phyloP scores from a whole-genome alignment of 2,797 vertebrate species.

The Pseudopleuronectes americanus region DNA sequence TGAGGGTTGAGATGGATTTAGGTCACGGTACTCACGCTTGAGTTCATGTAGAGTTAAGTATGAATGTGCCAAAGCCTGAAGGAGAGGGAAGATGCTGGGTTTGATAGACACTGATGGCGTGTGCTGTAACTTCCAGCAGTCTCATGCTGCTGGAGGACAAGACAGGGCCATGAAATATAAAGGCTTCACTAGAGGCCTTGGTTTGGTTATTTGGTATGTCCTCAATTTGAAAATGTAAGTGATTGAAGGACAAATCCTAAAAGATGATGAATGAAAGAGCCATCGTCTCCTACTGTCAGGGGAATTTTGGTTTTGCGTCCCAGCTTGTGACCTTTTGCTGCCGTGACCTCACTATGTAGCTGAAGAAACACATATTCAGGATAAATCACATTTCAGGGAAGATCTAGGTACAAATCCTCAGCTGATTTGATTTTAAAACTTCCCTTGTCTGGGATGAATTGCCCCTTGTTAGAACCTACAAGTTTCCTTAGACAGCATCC shows the following conservation, averaged over 20 bases:
- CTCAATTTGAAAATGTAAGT: neutral
- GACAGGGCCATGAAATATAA: neutral
- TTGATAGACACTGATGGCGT: neutral
- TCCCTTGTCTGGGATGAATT: neutral
- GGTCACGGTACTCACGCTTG: conserved; percentile 50
- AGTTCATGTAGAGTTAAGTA: conserved; percentile 45
- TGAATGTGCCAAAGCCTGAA: conserved; percentile 30
- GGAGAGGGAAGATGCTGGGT: neutral
- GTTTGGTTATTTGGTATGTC: neutral
- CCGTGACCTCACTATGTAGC: no score
- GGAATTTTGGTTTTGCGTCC: neutral
- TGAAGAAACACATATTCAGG: neutral
- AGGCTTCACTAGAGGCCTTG: conserved; percentile 16
- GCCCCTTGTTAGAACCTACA: neutral
- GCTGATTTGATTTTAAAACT: neutral
- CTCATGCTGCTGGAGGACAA: neutral
- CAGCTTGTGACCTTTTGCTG: neutral
- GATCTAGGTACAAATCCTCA: neutral
- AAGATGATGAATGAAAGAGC: neutral
- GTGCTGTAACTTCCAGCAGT: neutral
- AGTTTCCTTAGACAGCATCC: neutral
- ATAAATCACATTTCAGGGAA: neutral
- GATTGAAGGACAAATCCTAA: neutral
- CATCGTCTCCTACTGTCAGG: neutral
- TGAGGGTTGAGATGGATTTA: conserved; percentile 48